Base-by-base conservation (phyloP, 1,140 invertebrate species). In the Lepidurus couesii region DNA sequence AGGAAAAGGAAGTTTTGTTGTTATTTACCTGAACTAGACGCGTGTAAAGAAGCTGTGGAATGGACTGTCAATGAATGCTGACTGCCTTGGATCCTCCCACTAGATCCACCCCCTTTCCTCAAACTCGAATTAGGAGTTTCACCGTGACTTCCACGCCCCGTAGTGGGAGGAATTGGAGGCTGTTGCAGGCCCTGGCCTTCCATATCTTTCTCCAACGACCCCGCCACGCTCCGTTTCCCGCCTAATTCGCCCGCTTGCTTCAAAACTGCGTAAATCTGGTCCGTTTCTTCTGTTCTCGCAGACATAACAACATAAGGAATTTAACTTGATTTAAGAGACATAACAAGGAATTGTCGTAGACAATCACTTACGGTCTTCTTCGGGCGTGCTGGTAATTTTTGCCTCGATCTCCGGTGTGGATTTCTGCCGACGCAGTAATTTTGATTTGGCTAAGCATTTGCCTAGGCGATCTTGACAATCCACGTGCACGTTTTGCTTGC, bases 191-290 rank as follows among this genome's bases (percentile, higher is more conserved):
- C 43, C 44, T 44, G 80, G 44, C 74, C 42, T 47, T 75, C 74
- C 44, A 75, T 76, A 44, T 44, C 76, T 16, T 42, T 74, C 47
- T 42, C 79, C n/a, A 21, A 42, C 4, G 53, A 65, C 42, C 44
- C 65, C 4, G 47, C 42, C 43, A 77, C 13, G 21, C 78, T 47
- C 21, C 44, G 24, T n/a, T 73, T 74, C 8, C 82, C 82, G 9
- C 84, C 84, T 78, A 95, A 91, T 89, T 95, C 93, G 82, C 92
- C 92, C 82, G 93, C 94, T 86, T 95, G 92, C 89, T 95, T 95
- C 88, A 96, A 89, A 84, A 95, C 93, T 88, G 94, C 93, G 88
- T 96, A 96, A 84, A 93, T 94, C 86, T 92, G 90, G 89, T 96
- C 94, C 87, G 94, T 91, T 88, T 93, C 92, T 78, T 84, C 84